These are phyloP conservation scores for Procambarus virginalis DNA, from an alignment of 1,140 invertebrate genomes.

Conservation along the genomic window DNA sequence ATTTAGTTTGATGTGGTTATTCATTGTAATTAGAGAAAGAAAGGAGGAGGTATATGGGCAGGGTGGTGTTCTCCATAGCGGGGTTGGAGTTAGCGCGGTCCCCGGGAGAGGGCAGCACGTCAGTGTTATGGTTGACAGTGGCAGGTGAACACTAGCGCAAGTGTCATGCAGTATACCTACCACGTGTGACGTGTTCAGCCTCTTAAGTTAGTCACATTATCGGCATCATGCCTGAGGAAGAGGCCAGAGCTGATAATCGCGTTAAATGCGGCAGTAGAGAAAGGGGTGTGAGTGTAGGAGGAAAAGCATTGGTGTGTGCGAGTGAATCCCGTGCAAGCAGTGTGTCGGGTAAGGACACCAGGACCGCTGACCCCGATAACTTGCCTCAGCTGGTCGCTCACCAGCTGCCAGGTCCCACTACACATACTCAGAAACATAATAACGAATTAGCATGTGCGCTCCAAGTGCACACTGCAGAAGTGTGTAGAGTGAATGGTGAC, in stretches of 20 bases:
- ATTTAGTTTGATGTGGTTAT: not conserved
- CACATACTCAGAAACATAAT: not conserved
- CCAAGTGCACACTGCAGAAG: not conserved
- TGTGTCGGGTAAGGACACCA: not conserved
- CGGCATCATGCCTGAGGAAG: not conserved
- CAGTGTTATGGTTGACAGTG: constrained; percentile 1
- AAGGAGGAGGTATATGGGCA: not conserved
- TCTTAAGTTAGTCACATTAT: not conserved
- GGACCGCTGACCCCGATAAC: not conserved
- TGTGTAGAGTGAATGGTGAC: not conserved
- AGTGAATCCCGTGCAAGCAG: not conserved
- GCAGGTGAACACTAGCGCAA: not conserved
- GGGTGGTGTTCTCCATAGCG: not conserved
- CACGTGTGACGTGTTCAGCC: not conserved
- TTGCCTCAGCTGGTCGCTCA: not conserved
- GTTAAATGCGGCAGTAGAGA: not conserved
- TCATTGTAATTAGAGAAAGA: not conserved
- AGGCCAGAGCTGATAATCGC: not conserved
- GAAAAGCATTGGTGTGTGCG: not conserved
- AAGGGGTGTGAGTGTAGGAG: not conserved
- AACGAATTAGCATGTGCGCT: not conserved
- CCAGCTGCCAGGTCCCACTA: not conserved
- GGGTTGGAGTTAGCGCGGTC: not conserved
- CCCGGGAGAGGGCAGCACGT: not conserved
- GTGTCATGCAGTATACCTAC: not conserved